Evolutionary conservation across 2,797 vertebrate genomes (phyloP), one percentile per base, ranked within the genome.

Genomic region (Premnoplex brunnescens): DNA sequence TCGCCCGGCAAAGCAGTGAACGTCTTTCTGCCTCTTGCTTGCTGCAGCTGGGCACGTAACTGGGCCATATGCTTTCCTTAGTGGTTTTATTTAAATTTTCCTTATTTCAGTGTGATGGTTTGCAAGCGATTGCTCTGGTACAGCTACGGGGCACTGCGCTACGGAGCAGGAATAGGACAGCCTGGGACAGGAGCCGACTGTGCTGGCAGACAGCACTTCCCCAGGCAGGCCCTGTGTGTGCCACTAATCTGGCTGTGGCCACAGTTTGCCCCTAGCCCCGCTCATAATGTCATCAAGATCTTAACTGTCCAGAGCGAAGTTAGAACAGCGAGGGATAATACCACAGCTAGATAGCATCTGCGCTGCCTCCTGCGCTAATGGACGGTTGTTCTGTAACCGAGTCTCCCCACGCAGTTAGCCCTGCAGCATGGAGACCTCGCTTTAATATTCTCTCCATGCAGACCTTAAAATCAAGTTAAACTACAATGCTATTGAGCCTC

Each of bases 201-300:
- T 7, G 6, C 36, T 22, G 58, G 75, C 89, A 92, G 77, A 13
- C 63, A 66, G 36, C 1, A 0, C 32, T 66, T 37, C 52, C 60
- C 17, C 6, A 46, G 56, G 8, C 28, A 41, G 59, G 67, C 34
- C 67, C 83, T 54, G 63, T 1, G 55, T 17, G 37, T 13, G 3
- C 73, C 69, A 46, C 90, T 88, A 64, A 91, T 82, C 56, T 49
- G 71, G 46, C 88, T 64, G 78, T 82, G 93, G 90, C 90, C 91
- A 91, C 83, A 17, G 83, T 62, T 95, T 91, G 85, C 93, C 94
- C 96, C 82, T 79, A 96, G 93, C 77, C 85, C 77, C 8, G 2
- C 90, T 95, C 74, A 32, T 91, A 89, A 94, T 89, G 85, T 92
- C 95, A 95, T 94, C 89, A 91, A 91, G 89, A 95, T 91, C 88